Evolutionary conservation across 2,888 invertebrate species (phyloP).

Genomic region (Apamea epomidion): DNA sequence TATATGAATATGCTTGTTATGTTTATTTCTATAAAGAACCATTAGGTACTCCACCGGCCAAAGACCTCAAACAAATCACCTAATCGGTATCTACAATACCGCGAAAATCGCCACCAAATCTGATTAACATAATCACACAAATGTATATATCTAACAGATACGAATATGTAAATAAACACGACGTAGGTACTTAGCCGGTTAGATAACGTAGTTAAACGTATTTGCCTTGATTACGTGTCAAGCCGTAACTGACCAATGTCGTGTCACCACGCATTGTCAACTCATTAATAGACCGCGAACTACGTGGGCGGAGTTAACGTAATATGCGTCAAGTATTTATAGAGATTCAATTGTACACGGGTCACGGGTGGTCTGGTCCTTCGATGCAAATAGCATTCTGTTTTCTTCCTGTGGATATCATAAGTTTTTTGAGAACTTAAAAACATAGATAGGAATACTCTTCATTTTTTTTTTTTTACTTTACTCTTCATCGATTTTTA

Average conservation of each 20-base stretch:
- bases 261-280: slow-evolving; percentile 45
- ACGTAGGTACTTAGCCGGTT: background rate
- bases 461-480: too few relatives aligned
- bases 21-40: background rate
- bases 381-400: slow-evolving; percentile 11
- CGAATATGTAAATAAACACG: slow-evolving; percentile 51
- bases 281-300: background rate
- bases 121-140: slow-evolving; percentile 18
- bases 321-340: slow-evolving; percentile 36
- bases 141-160: slow-evolving; percentile 7
- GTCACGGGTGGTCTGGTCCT: slow-evolving; percentile 16
- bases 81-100: slow-evolving; percentile 16
- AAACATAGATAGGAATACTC: background rate
- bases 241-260: slow-evolving; percentile 51
- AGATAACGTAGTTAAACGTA: slow-evolving; percentile 45
- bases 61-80: slow-evolving; percentile 23
- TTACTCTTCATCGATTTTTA: background rate
- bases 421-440: background rate
- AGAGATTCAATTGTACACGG: slow-evolving; percentile 18
- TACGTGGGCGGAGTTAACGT: slow-evolving; percentile 30
- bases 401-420: background rate
- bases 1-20: background rate
- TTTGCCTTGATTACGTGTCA: slow-evolving; percentile 29
- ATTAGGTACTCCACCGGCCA: background rate
- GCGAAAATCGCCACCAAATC: slow-evolving; percentile 18